Conservation (phyloP, 2,797 vertebrate species). For the Vultur gryphus region DNA sequence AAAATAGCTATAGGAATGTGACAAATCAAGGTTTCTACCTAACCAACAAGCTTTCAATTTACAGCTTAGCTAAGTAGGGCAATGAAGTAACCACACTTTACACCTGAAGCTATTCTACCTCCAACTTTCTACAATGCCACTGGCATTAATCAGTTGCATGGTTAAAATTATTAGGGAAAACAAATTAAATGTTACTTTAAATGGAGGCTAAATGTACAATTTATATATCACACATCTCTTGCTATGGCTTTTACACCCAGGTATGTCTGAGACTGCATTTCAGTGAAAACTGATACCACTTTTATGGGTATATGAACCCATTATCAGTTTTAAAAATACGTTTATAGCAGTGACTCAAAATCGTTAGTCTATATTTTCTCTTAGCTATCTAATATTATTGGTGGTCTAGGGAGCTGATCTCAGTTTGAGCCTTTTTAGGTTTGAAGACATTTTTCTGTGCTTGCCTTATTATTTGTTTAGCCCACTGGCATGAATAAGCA, state of each 20-base stretch:
- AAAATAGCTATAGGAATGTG: neutral
- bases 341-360: neutral
- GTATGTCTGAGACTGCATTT: neutral
- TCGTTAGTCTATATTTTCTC: neutral
- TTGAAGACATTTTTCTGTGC: neutral
- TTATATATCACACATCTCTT: neutral
- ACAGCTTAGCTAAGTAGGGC: slow-evolving; percentile 15
- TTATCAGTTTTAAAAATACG: neutral
- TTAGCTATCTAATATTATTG: neutral
- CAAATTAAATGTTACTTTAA: slow-evolving; percentile 36
- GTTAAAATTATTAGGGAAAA: slow-evolving; percentile 26
- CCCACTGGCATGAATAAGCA: neutral
- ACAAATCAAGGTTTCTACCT: neutral
- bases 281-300: neutral
- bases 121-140: slow-evolving; percentile 4
- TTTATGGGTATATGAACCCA: neutral
- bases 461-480: slow-evolving; percentile 25
- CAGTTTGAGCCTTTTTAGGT: neutral
- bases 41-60: neutral
- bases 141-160: slow-evolving; percentile 32
- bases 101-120: slow-evolving; percentile 21
- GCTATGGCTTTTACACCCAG: neutral
- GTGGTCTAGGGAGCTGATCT: neutral
- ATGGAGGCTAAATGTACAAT: neutral
- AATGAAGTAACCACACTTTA: slow-evolving; percentile 13